Evolutionary conservation across 2,113 vertebrate species (phyloP).

Genomic region (Aramus guarauna): DNA sequence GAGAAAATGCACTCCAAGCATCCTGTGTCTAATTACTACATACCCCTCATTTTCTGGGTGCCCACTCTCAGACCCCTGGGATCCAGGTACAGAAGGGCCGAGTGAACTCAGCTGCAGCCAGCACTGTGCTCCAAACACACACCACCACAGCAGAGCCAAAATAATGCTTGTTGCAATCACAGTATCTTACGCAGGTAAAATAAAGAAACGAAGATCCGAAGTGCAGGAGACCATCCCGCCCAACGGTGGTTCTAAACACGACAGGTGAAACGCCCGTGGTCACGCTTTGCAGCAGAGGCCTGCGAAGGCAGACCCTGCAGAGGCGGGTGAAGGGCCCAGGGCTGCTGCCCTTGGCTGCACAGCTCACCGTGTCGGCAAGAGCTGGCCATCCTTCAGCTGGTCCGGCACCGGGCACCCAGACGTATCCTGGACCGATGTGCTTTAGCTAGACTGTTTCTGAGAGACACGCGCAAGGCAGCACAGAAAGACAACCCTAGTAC

Average conservation of each 20-base stretch:
- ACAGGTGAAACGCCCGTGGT: no score
- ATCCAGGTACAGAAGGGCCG: not conserved
- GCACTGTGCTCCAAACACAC: not conserved
- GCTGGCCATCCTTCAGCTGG: not conserved
- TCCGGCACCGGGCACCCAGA: not conserved
- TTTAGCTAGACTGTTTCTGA: not conserved
- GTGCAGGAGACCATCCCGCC: not conserved
- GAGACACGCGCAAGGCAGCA: not conserved
- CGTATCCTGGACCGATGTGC: fast-evolving
- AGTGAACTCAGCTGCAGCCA: not conserved
- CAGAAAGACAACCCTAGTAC: not conserved
- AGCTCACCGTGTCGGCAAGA: fast-evolving
- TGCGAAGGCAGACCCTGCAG: not conserved
- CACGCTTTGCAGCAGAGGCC: not conserved
- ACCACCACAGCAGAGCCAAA: fast-evolving
- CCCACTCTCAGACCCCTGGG: not conserved
- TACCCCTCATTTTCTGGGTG: not conserved
- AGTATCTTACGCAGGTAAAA: not conserved
- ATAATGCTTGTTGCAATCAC: fast-evolving
- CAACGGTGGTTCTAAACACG: not conserved
- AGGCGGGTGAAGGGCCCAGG: not conserved
- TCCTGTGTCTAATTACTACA: fast-evolving
- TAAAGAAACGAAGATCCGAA: no score
- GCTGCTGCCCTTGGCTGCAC: no score
- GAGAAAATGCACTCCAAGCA: not conserved